Evolutionary conservation across 2,888 invertebrate genomes (phyloP).

Genomic region (Trichogramma dendrolimi): DNA sequence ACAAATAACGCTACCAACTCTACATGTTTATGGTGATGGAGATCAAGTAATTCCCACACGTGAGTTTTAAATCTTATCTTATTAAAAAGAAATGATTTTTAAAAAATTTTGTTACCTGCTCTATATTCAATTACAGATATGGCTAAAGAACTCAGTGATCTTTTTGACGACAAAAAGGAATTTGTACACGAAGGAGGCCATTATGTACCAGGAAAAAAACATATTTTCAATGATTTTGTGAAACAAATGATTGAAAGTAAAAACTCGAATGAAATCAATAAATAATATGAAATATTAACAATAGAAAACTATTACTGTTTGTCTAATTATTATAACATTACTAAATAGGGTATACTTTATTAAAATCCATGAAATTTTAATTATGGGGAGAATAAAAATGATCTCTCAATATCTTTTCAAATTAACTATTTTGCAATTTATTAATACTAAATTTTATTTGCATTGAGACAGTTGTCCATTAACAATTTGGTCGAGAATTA

Average conservation of each 20-base stretch:
- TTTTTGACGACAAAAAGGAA: constrained; percentile 32
- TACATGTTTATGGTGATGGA: constrained; percentile 80
- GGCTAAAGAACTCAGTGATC: constrained; percentile 33
- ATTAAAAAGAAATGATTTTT: constrained; percentile 5
- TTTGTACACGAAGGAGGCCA: constrained; percentile 82
- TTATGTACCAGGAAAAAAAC: constrained; percentile 58
- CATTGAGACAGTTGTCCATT: too few relatives aligned
- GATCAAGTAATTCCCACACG: constrained; percentile 79
- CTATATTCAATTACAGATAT: constrained; percentile 30
- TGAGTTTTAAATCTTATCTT: constrained; percentile 40
- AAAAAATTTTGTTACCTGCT: constrained; percentile 7
- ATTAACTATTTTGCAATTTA: too few relatives aligned
- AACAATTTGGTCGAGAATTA: too few relatives aligned
- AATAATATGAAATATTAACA: constrained; percentile 6
- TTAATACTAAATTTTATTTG: too few relatives aligned
- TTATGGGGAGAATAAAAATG: constrained; percentile 8
- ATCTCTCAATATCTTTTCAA: too few relatives aligned
- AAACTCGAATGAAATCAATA: constrained; percentile 15
- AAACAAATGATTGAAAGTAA: constrained; percentile 36
- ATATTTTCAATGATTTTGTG: constrained; percentile 44
- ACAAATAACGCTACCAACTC: constrained; percentile 65
- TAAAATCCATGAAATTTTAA: neutral
- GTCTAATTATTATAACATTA: too few relatives aligned
- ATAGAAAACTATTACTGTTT: too few relatives aligned
- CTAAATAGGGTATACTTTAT: too few relatives aligned